phyloP scores from a whole-genome alignment of 1,140 invertebrate species.

The Calycopis cecrops region DNA sequence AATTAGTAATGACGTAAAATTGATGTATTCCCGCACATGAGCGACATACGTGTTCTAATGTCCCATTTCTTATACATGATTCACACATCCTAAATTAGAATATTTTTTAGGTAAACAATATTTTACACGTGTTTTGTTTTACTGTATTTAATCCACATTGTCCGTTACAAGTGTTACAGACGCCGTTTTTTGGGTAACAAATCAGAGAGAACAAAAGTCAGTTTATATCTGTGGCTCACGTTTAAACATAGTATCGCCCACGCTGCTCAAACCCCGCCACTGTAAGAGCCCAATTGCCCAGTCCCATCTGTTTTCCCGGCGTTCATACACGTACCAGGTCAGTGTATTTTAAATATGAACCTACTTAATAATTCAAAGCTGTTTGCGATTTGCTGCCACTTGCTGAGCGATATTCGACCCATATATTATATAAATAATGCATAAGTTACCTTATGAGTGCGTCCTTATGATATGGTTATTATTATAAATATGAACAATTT shows the following conservation, averaged over 20 bases:
- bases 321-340: conserved; percentile 59
- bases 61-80: not conserved
- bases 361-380: conserved; percentile 22
- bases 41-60: too few relatives aligned
- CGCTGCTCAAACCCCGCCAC: conserved; percentile 38
- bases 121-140: not conserved
- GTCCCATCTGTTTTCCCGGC: conserved; percentile 55
- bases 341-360: conserved; percentile 39
- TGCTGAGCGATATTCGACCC: conserved; percentile 28
- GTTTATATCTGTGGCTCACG: conserved; percentile 67
- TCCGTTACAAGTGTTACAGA: not conserved
- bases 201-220: conserved; percentile 65
- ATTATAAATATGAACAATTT: not conserved
- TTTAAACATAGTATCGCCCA: conserved; percentile 69
- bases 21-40: too few relatives aligned
- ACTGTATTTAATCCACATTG: not conserved
- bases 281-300: conserved; percentile 38
- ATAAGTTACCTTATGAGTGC: conserved; percentile 16
- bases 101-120: not conserved
- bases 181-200: conserved; percentile 32
- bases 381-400: conserved; percentile 27
- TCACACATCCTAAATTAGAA: not conserved
- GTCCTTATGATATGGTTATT: not conserved
- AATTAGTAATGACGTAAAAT: not conserved
- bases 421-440: conserved; percentile 15